phyloP scores from a whole-genome alignment of 2,797 vertebrate species.

The Anguilla anguilla region DNA sequence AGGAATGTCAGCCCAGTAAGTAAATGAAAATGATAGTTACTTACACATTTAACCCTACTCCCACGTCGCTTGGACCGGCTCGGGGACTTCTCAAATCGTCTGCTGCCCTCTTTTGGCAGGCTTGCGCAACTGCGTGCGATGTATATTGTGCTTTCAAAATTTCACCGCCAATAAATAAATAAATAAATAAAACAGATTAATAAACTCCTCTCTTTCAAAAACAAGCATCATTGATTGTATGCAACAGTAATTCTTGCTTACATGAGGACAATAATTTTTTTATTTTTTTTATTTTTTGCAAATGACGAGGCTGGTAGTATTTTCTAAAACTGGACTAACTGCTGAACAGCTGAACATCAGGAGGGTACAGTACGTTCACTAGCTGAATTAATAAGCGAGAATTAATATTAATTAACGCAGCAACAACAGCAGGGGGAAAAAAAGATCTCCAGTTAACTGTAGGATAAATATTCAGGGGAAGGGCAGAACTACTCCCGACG shows the following conservation, averaged over 20 bases:
- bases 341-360: neutral
- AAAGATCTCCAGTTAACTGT: neutral
- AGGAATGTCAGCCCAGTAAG: constrained; percentile 58
- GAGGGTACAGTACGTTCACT: neutral
- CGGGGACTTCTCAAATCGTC: constrained; percentile 70
- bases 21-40: constrained; percentile 76
- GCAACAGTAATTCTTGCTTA: neutral
- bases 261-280: neutral
- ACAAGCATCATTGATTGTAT: neutral
- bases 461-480: neutral
- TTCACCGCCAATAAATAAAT: neutral
- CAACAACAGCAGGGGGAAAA: neutral
- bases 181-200: neutral
- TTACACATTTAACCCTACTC: constrained; percentile 72
- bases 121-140: constrained; percentile 62
- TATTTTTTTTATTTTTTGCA: neutral
- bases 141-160: neutral
- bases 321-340: neutral
- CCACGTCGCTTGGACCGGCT: constrained; percentile 40
- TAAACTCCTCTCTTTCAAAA: neutral
- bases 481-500: neutral
- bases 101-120: constrained; percentile 83
- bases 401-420: neutral
- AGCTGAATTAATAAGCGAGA: neutral
- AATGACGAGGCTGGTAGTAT: neutral